Percentiles rank a stretch among this genome's conserved stretches.
Evolutionary conservation across 2,113 vertebrate species (phyloP).

Genomic region (Atherinomorus stipes): DNA sequence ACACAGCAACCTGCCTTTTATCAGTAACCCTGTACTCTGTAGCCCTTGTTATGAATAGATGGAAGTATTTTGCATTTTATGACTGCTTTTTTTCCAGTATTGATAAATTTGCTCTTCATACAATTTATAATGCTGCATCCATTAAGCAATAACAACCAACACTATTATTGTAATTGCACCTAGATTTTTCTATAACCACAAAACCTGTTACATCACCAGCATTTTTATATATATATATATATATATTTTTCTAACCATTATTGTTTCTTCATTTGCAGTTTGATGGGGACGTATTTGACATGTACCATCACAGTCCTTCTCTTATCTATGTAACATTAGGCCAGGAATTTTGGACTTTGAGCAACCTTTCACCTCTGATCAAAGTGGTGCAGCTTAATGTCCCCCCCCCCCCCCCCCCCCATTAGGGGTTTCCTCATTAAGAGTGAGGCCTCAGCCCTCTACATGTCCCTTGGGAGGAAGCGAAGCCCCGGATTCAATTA

Average conservation of each 20-base stretch:
- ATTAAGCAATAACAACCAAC: conserved; percentile 34
- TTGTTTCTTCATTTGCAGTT: neutral
- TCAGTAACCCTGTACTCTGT: neutral
- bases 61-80: conserved; percentile 47
- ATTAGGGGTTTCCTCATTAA: conserved; percentile 54
- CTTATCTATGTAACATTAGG: neutral
- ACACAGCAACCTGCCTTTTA: neutral
- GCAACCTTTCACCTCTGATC: conserved; percentile 35
- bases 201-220: conserved; percentile 37
- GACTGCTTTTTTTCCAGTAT: conserved; percentile 18
- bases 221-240: no score
- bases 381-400: conserved; percentile 22
- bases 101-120: conserved; percentile 60
- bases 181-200: conserved; percentile 52
- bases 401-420: conserved; percentile 45
- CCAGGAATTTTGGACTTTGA: conserved; percentile 31
- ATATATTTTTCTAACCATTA: no score
- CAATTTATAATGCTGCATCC: conserved; percentile 47
- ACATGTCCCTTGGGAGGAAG: conserved; percentile 62
- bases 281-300: neutral
- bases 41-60: conserved; percentile 41
- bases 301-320: neutral
- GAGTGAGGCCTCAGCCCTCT: conserved; percentile 37
- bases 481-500: conserved; percentile 67
- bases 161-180: conserved; percentile 51